These are phyloP conservation scores for Polypterus senegalus DNA, from an alignment of 2,113 vertebrate genomes.

Conservation along the genomic window DNA sequence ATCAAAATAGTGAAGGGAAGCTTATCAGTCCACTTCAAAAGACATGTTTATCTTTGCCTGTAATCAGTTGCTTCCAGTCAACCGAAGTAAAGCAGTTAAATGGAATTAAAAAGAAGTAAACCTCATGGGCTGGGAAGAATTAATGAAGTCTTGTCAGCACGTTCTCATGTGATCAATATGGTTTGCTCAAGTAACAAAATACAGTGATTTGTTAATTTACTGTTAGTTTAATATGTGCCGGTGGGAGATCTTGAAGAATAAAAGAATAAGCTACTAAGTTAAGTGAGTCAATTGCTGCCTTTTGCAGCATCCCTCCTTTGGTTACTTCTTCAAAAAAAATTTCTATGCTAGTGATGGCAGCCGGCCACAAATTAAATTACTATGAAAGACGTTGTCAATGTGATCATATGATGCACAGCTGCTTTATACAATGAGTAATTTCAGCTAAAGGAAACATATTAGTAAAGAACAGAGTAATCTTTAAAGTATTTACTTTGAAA, in stretches of 20 bases:
- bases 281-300: not conserved
- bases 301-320: not conserved
- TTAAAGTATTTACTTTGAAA: too few relatives aligned
- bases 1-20: not conserved
- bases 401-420: too few relatives aligned
- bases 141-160: conserved; percentile 2
- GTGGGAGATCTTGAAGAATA: not conserved
- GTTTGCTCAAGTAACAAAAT: conserved; percentile 4
- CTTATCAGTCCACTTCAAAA: conserved; percentile 3
- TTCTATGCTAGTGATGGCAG: too few relatives aligned
- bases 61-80: conserved; percentile 1
- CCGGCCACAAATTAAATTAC: too few relatives aligned
- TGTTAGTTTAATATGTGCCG: not conserved
- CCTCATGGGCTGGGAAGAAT: conserved; percentile 4
- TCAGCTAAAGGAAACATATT: too few relatives aligned
- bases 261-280: not conserved
- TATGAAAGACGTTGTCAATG: too few relatives aligned
- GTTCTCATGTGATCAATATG: conserved; percentile 2
- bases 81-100: conserved; percentile 1
- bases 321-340: too few relatives aligned
- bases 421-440: too few relatives aligned
- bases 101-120: conserved; percentile 1
- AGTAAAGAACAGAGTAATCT: too few relatives aligned
- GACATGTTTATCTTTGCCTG: conserved; percentile 3
- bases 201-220: not conserved